A percentile compares a stretch with the other conserved stretches of the same genome.
Evolutionary conservation across 2,113 vertebrate genomes (phyloP).

Genomic region (Xyrauchen texanus): DNA sequence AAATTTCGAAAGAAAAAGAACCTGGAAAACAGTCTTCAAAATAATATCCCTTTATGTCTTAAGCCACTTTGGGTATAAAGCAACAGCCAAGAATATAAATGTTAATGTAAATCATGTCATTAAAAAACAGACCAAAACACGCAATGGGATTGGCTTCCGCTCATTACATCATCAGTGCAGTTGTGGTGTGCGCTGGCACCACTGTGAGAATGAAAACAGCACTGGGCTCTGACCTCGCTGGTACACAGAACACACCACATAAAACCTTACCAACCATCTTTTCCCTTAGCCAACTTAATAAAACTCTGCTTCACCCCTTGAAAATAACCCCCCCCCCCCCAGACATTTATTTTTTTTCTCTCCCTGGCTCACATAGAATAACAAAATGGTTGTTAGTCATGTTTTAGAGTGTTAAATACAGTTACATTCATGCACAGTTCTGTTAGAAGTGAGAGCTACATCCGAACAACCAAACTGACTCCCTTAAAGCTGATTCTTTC

Average conservation of each 20-base stretch:
- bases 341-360: neutral
- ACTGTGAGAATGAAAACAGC: neutral
- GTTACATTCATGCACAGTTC: too few relatives aligned
- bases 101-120: slow-evolving; percentile 19
- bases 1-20: too few relatives aligned
- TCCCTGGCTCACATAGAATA: slow-evolving; percentile 40
- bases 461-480: too few relatives aligned
- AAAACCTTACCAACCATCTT: slow-evolving; percentile 47
- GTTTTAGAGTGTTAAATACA: slow-evolving; percentile 23
- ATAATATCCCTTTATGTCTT: neutral
- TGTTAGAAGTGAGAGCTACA: too few relatives aligned
- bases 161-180: slow-evolving; percentile 28
- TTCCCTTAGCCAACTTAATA: slow-evolving; percentile 45
- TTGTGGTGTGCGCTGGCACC: slow-evolving; percentile 22
- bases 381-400: slow-evolving; percentile 37
- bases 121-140: slow-evolving; percentile 20
- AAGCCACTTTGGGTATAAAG: neutral
- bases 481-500: too few relatives aligned
- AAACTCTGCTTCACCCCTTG: slow-evolving; percentile 53
- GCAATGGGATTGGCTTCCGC: neutral
- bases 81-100: slow-evolving; percentile 4
- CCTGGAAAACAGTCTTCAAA: too few relatives aligned
- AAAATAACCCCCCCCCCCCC: slow-evolving; percentile 2
- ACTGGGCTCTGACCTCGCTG: slow-evolving; percentile 27
- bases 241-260: slow-evolving; percentile 46